Conservation (phyloP, 35 echinoderm and acorn worm species). For the Heliocidaris erythrogramma region DNA sequence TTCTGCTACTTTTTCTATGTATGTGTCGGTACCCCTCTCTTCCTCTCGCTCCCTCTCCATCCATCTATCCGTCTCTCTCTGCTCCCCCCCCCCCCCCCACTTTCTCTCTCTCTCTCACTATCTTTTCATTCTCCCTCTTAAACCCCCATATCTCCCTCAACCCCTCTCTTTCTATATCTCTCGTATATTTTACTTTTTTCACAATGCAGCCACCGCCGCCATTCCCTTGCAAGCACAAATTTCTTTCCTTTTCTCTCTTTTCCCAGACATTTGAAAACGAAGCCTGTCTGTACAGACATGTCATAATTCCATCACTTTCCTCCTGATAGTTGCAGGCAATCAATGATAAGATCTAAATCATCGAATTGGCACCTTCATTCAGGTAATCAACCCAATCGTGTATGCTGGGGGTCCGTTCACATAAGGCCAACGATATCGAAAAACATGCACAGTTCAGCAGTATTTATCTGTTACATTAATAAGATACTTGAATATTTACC, state of each 20-base stretch:
- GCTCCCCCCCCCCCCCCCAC: background rate
- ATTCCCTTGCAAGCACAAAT: background rate
- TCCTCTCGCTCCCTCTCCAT: background rate
- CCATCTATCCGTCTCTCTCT: background rate
- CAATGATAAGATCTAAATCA: background rate
- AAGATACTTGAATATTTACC: no score
- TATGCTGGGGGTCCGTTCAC: background rate
- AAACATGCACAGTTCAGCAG: background rate
- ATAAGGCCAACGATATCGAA: background rate
- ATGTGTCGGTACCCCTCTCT: background rate
- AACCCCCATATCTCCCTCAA: background rate
- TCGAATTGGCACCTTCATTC: constrained; percentile 7
- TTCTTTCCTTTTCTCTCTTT: background rate
- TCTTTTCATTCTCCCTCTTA: background rate
- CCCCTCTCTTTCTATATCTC: background rate
- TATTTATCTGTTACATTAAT: no score
- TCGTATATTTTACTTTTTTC: no score
- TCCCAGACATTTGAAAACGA: background rate
- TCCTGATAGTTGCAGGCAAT: background rate
- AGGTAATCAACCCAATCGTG: background rate
- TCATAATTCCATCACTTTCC: background rate
- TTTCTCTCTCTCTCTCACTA: background rate
- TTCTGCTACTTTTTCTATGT: background rate
- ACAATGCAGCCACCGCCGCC: background rate
- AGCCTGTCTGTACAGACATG: background rate